phyloP scores from a whole-genome alignment of 2,888 invertebrate genomes.

The Oxystoma pomonae region DNA sequence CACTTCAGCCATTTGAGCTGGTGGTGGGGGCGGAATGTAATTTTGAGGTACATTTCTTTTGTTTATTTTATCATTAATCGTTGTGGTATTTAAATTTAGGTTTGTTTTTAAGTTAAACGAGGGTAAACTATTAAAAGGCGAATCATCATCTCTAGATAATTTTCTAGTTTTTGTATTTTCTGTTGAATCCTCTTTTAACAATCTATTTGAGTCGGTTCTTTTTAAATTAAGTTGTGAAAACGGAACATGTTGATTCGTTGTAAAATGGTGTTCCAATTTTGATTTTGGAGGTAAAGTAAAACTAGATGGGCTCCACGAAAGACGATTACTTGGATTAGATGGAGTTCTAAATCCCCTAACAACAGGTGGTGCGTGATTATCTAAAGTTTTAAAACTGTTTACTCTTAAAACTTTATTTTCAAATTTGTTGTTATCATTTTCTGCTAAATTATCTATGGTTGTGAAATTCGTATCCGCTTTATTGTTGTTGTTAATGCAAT shows the following conservation, averaged over 20 bases:
- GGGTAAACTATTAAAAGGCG: neutral
- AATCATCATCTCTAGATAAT: neutral
- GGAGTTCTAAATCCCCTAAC: slow-evolving; percentile 43
- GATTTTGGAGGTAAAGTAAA: slow-evolving; percentile 37
- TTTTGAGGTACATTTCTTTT: neutral
- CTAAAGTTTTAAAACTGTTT: slow-evolving; percentile 35
- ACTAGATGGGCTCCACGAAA: slow-evolving; percentile 33
- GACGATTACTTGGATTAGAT: slow-evolving; percentile 28
- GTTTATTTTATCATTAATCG: neutral
- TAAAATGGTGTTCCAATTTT: slow-evolving; percentile 26
- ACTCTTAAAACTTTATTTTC: slow-evolving; percentile 30
- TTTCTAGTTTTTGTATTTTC: neutral
- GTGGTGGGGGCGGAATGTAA: slow-evolving; percentile 37
- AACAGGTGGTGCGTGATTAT: slow-evolving; percentile 33
- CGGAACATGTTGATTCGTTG: slow-evolving; percentile 36
- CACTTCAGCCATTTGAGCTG: slow-evolving; percentile 40
- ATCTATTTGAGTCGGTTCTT: slow-evolving; percentile 46
- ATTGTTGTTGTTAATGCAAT: slow-evolving; percentile 17
- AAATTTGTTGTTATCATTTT: slow-evolving; percentile 14
- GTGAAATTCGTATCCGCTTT: too few species aligned
- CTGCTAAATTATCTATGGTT: slow-evolving; percentile 10
- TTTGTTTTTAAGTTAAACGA: neutral
- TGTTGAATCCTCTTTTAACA: slow-evolving; percentile 11
- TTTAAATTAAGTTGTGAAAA: slow-evolving; percentile 51
- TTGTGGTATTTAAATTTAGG: too few species aligned